Percentiles rank a stretch among this genome's conserved stretches.
These are phyloP conservation scores for Synanthedon formicaeformis DNA, from an alignment of 2,888 invertebrate genomes.

Conservation along the genomic window DNA sequence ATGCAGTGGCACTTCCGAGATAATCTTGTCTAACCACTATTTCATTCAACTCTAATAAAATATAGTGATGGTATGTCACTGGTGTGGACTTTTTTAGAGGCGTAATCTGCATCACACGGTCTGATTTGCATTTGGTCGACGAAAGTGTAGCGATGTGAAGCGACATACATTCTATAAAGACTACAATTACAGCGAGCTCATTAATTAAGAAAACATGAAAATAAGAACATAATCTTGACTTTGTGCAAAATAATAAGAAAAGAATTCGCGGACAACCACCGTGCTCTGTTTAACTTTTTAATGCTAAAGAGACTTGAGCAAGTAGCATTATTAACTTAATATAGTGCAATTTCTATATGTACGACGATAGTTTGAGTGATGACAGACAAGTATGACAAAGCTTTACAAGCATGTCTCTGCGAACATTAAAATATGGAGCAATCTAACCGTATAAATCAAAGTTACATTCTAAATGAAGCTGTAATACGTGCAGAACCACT, in stretches of 20 bases:
- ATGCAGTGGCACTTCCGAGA: neutral
- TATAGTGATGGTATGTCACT: neutral
- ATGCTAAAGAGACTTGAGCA: conserved; percentile 1
- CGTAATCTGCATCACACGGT: conserved; percentile 33
- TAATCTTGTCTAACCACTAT: too few species aligned
- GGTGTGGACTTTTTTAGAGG: neutral
- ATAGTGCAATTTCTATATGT: too few species aligned
- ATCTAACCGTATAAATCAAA: conserved; percentile 11
- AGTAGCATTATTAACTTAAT: neutral
- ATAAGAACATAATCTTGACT: too few species aligned
- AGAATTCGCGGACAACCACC: conserved; percentile 9
- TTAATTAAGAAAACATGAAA: neutral
- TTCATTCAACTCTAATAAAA: neutral
- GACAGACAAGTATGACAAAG: neutral
- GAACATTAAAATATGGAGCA: conserved; percentile 9
- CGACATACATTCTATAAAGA: conserved; percentile 24
- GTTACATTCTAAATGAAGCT: conserved; percentile 20
- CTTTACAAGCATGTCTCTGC: neutral
- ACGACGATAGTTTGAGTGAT: neutral
- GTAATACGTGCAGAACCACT: conserved; percentile 31
- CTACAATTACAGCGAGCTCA: neutral
- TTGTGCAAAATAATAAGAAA: conserved; percentile 9
- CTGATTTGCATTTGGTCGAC: conserved; percentile 59
- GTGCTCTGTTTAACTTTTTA: conserved; percentile 3
- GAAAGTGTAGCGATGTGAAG: conserved; percentile 53